Evolutionary conservation across 2,797 vertebrate species (phyloP).

Genomic region (Melanotaenia parkinsoni): DNA sequence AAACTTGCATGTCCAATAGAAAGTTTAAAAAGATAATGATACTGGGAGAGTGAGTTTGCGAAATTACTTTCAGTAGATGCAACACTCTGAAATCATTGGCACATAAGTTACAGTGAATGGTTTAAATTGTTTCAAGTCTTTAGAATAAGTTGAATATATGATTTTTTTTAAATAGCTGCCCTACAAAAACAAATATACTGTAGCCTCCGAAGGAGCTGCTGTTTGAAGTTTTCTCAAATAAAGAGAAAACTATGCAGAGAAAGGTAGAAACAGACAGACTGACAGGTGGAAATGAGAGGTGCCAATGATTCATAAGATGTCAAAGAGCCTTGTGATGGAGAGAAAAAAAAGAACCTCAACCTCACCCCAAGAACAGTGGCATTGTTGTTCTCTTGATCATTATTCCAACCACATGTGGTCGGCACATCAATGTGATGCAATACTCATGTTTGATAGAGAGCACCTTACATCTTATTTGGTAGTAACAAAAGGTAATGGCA

Average conservation of each 20-base stretch:
- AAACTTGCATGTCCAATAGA: constrained; percentile 43
- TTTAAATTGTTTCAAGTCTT: constrained; percentile 14
- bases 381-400: constrained; percentile 72
- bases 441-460: constrained; percentile 50
- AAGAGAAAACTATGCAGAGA: constrained; percentile 27
- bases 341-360: constrained; percentile 24
- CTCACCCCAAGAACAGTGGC: constrained; percentile 56
- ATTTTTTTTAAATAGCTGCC: constrained; percentile 23
- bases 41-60: constrained; percentile 26
- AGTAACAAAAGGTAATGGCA: constrained; percentile 23
- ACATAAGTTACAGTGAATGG: constrained; percentile 1
- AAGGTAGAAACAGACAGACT: constrained; percentile 42
- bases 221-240: constrained; percentile 44
- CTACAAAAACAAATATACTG: constrained; percentile 21
- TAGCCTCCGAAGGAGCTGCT: constrained; percentile 31
- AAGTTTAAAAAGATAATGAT: constrained; percentile 32
- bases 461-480: constrained; percentile 50
- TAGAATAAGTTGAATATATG: not conserved
- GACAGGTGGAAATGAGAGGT: constrained; percentile 66
- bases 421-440: constrained; percentile 46
- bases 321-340: constrained; percentile 63
- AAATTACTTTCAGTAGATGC: constrained; percentile 23
- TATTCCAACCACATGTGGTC: constrained; percentile 61
- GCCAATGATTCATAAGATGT: constrained; percentile 55
- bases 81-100: constrained; percentile 10